phyloP scores from a whole-genome alignment of 64 coral and sea anemone species.

The Porites lutea region DNA sequence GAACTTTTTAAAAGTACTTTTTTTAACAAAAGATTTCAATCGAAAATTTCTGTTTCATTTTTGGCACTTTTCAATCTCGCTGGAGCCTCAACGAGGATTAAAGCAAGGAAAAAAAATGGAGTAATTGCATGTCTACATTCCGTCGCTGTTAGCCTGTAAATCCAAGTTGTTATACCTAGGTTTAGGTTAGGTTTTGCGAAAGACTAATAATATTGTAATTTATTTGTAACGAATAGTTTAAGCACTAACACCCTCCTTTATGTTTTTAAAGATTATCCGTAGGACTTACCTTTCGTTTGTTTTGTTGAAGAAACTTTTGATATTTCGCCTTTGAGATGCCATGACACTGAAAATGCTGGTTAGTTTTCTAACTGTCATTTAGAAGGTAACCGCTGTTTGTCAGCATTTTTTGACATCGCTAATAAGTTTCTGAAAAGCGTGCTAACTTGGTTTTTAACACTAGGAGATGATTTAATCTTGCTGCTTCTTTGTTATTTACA shows the following conservation, averaged over 20 bases:
- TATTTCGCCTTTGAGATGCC: not conserved
- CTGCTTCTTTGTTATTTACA: not conserved
- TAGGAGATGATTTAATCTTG: too few relatives aligned
- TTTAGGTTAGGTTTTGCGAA: slow-evolving; percentile 1
- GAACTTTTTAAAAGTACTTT: too few relatives aligned
- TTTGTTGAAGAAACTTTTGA: not conserved
- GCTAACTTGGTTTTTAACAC: not conserved
- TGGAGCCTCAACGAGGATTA: not conserved
- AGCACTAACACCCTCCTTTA: not conserved
- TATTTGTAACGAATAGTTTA: not conserved
- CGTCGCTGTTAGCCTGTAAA: not conserved
- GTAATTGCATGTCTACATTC: not conserved
- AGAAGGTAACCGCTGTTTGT: not conserved
- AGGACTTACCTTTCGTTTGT: not conserved
- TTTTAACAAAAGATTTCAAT: too few relatives aligned
- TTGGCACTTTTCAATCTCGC: not conserved
- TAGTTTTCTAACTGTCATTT: not conserved
- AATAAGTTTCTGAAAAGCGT: not conserved
- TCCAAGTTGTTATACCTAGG: not conserved
- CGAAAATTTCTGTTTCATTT: too few relatives aligned
- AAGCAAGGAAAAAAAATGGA: not conserved
- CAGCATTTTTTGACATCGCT: not conserved
- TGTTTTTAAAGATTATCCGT: not conserved
- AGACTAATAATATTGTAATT: not conserved
- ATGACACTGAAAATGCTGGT: not conserved